Evolutionary conservation across 2,113 vertebrate genomes (phyloP).

Genomic region (Pimephales promelas): DNA sequence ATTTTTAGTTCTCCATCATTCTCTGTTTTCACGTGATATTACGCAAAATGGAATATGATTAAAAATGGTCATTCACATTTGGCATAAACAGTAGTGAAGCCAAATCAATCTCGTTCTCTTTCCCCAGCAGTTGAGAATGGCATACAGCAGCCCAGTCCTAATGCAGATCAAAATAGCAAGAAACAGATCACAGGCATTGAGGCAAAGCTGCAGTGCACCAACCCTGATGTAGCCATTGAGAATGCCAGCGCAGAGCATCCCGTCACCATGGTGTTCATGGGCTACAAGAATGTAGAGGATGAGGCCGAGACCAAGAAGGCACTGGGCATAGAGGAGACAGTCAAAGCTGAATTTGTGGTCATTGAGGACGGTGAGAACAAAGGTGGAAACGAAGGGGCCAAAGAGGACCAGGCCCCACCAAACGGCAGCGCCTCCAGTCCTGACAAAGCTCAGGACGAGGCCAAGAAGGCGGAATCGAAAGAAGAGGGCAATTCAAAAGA

Average conservation of each 20-base stretch:
- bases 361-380: slow-evolving; percentile 88
- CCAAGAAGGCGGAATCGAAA: slow-evolving; percentile 75
- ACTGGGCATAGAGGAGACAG: slow-evolving; percentile 86
- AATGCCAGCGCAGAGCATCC: slow-evolving; percentile 88
- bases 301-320: slow-evolving; percentile 88
- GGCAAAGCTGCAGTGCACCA: slow-evolving; percentile 78
- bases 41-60: too few species aligned
- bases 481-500: slow-evolving; percentile 76
- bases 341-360: slow-evolving; percentile 93
- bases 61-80: too few species aligned
- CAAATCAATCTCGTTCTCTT: slow-evolving; percentile 49
- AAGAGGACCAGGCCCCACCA: slow-evolving; percentile 75
- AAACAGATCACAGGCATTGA: slow-evolving; percentile 86
- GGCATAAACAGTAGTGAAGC: too few species aligned
- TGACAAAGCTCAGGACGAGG: slow-evolving; percentile 59
- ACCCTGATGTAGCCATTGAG: slow-evolving; percentile 66
- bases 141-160: slow-evolving; percentile 79
- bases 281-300: slow-evolving; percentile 94
- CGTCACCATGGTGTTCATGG: slow-evolving; percentile 98
- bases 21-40: too few species aligned
- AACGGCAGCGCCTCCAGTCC: slow-evolving; percentile 83
- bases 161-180: slow-evolving; percentile 70
- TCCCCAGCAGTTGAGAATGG: slow-evolving; percentile 79
- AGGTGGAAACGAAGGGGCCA: slow-evolving; percentile 65
- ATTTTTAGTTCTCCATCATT: slow-evolving; percentile 17